Conservation (phyloP, 1,140 invertebrate genomes). For the Leguminivora glycinivorella region DNA sequence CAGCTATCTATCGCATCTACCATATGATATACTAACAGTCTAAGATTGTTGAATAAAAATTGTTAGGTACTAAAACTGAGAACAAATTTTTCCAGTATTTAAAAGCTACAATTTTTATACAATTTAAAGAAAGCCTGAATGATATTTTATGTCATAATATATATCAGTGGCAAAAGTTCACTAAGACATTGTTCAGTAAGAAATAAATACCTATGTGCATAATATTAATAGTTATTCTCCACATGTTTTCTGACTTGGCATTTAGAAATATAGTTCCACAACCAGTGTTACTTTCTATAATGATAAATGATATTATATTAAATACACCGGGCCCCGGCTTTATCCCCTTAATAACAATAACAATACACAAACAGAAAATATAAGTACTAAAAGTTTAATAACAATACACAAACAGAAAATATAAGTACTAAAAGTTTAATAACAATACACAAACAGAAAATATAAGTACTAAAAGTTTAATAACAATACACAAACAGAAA, state of each 20-base stretch:
- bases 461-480: neutral
- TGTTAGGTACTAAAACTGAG: neutral
- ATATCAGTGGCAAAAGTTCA: too few relatives aligned
- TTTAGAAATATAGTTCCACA: neutral
- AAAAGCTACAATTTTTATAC: too few relatives aligned
- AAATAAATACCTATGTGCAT: too few relatives aligned
- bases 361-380: too few relatives aligned
- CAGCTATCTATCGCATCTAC: neutral
- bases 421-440: neutral
- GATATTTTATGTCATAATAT: too few relatives aligned
- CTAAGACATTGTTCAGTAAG: too few relatives aligned
- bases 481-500: neutral
- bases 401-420: too few relatives aligned
- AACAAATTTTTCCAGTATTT: neutral
- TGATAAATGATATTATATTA: neutral
- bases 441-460: constrained; percentile 37
- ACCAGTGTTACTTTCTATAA: neutral
- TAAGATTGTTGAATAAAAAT: neutral
- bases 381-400: neutral
- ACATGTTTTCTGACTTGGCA: neutral
- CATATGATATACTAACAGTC: neutral
- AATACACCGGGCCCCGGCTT: neutral
- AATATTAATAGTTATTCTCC: too few relatives aligned
- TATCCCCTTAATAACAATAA: too few relatives aligned
- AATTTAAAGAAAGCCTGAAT: too few relatives aligned